Conservation (phyloP, 2,888 invertebrate species). For the Clistopyga incitator region DNA sequence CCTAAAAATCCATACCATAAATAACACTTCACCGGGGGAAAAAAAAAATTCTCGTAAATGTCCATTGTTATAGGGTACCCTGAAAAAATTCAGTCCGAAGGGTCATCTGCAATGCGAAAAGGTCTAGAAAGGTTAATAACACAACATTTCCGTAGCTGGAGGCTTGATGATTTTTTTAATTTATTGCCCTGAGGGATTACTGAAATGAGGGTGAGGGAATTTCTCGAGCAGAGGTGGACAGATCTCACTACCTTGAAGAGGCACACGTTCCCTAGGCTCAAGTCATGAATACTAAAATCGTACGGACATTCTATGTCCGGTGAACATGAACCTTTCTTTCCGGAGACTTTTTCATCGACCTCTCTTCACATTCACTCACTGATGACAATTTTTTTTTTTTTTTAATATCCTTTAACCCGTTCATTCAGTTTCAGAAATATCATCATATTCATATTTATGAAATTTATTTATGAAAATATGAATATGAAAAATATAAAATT, state of each 20-base stretch:
- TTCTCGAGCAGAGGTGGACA: not conserved
- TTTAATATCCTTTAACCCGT: too few relatives aligned
- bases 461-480: too few relatives aligned
- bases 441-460: too few relatives aligned
- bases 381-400: not conserved
- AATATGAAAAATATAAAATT: too few relatives aligned
- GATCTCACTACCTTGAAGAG: not conserved
- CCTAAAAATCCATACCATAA: not conserved
- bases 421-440: too few relatives aligned
- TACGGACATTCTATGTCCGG: not conserved
- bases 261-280: not conserved
- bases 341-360: not conserved
- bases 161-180: not conserved
- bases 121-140: not conserved
- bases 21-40: not conserved
- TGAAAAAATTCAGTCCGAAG: not conserved
- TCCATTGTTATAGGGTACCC: not conserved
- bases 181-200: conserved; percentile 15
- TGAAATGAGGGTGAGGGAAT: not conserved
- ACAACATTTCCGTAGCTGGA: not conserved
- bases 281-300: conserved; percentile 19
- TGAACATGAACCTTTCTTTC: not conserved
- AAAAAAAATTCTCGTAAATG: not conserved
- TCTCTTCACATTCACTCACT: not conserved
- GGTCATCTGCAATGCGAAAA: not conserved